These are phyloP conservation scores for Kryptolebias ocellatus DNA, from an alignment of 2,797 vertebrate species.

Conservation along the genomic window DNA sequence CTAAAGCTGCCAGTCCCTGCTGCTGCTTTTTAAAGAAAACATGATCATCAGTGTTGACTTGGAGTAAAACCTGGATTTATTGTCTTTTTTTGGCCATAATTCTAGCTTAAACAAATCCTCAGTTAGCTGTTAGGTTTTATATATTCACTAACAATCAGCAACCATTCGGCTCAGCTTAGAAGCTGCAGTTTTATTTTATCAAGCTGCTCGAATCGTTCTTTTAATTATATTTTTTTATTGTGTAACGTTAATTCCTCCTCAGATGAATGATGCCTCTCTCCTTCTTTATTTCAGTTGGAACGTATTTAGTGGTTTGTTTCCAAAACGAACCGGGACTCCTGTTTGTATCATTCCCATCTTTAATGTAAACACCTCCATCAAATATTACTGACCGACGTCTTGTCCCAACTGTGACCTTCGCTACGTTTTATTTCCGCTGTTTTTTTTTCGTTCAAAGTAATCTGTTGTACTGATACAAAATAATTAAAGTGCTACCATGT, in stretches of 20 bases:
- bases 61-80: not conserved
- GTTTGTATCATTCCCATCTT: slow-evolving; percentile 79
- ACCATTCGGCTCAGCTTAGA: too few relatives aligned
- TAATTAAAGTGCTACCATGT: not conserved
- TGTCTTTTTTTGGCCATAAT: not conserved
- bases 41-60: slow-evolving; percentile 17
- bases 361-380: slow-evolving; percentile 65
- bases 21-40: slow-evolving; percentile 28
- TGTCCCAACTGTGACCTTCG: slow-evolving; percentile 30
- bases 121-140: too few relatives aligned
- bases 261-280: slow-evolving; percentile 44
- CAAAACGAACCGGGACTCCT: slow-evolving; percentile 62
- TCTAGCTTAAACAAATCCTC: not conserved
- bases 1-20: not conserved
- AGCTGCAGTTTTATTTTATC: too few relatives aligned
- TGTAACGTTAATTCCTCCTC: not conserved
- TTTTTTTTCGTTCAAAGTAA: slow-evolving; percentile 40
- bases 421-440: slow-evolving; percentile 4
- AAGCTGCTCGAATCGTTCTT: not conserved
- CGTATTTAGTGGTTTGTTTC: slow-evolving; percentile 75
- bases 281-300: slow-evolving; percentile 75
- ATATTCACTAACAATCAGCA: too few relatives aligned
- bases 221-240: not conserved
- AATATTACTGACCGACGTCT: slow-evolving; percentile 23
- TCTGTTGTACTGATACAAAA: slow-evolving; percentile 30